phyloP scores from a whole-genome alignment of 1,140 invertebrate genomes.

The Brachionus manjavacas region DNA sequence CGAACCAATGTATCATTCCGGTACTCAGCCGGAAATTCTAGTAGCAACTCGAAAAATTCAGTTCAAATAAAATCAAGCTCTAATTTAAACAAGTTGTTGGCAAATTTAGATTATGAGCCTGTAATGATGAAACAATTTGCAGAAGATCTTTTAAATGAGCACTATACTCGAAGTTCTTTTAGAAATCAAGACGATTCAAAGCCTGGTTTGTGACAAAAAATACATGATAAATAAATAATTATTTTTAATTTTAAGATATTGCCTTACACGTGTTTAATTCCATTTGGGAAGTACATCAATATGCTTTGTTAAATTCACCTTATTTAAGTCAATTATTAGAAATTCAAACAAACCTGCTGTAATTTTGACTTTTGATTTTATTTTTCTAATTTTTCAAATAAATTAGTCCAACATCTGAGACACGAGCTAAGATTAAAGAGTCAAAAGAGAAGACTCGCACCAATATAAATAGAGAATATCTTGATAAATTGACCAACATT shows the following conservation, averaged over 20 bases:
- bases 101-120: background rate
- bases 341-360: background rate
- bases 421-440: background rate
- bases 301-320: constrained; percentile 5
- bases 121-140: background rate
- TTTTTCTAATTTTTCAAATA: background rate
- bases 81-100: background rate
- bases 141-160: constrained; percentile 3
- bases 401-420: background rate
- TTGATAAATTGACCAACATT: background rate
- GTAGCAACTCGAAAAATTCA: background rate
- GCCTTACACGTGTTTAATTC: constrained; percentile 14
- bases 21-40: background rate
- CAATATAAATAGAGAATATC: background rate
- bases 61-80: background rate
- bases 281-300: constrained; percentile 12
- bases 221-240: background rate
- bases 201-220: background rate
- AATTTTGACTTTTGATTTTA: background rate
- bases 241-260: background rate
- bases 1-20: background rate
- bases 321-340: constrained; percentile 17
- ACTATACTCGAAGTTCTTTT: background rate
- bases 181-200: background rate
- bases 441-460: constrained; percentile 20